Evolutionary conservation across 2,797 vertebrate species (phyloP).

Genomic region (Lagocephalus sceleratus): DNA sequence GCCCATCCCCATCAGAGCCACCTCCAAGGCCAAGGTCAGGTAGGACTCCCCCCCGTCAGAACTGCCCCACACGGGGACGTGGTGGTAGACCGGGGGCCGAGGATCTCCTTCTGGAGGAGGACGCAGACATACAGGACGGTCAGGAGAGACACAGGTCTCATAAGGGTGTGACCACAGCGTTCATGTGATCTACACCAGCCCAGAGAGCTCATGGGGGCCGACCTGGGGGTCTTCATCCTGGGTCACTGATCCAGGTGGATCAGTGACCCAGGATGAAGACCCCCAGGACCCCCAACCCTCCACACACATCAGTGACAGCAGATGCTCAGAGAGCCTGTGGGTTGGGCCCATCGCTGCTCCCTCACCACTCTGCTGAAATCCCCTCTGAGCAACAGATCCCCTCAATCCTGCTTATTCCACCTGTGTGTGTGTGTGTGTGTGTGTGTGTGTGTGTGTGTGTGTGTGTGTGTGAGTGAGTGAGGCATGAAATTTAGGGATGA

Average conservation of each 20-base stretch:
- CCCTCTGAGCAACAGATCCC: slow-evolving; percentile 60
- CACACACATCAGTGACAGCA: slow-evolving; percentile 54
- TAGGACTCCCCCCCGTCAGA: slow-evolving; percentile 87
- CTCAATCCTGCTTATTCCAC: slow-evolving; percentile 64
- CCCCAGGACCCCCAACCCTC: slow-evolving; percentile 31
- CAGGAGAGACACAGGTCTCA: too few relatives aligned
- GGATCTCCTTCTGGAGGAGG: slow-evolving; percentile 83
- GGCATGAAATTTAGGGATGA: slow-evolving; percentile 23
- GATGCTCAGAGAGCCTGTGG: slow-evolving; percentile 58
- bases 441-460: slow-evolving; percentile 11
- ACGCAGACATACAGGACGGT: slow-evolving; percentile 11
- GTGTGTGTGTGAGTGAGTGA: slow-evolving; percentile 10
- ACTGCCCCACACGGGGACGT: slow-evolving; percentile 84
- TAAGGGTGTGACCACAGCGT: too few relatives aligned
- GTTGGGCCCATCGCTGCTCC: slow-evolving; percentile 42
- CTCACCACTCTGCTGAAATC: slow-evolving; percentile 59
- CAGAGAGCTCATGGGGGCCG: too few relatives aligned
- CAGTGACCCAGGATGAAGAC: slow-evolving; percentile 45
- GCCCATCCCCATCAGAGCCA: slow-evolving; percentile 97
- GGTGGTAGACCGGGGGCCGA: slow-evolving; percentile 90
- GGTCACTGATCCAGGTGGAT: too few relatives aligned
- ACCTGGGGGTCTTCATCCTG: too few relatives aligned
- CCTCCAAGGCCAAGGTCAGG: slow-evolving; percentile 92
- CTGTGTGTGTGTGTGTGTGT: slow-evolving; percentile 8
- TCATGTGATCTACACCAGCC: too few relatives aligned